Evolutionary conservation across 2,888 invertebrate genomes (phyloP), one percentile per base, ranked within the genome.

Genomic region (Neria commutata): DNA sequence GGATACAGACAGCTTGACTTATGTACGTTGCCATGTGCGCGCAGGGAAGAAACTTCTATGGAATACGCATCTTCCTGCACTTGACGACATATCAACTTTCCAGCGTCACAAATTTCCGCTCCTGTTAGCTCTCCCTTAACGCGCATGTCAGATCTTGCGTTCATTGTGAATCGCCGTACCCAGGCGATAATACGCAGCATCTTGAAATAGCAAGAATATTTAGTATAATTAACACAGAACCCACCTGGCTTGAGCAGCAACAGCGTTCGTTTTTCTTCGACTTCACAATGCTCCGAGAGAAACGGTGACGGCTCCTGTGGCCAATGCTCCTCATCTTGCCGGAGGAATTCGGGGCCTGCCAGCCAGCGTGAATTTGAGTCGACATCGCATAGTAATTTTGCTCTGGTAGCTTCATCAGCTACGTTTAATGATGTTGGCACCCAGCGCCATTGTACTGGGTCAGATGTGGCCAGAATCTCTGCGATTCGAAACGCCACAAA

Each of bases 391-490:
- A n/a, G 37, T 14, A 37, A 8, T n/a, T 29, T 25, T 4, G 37
- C 51, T 19, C 40, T 24, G 4, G 42, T 23, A 26, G 33, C 62
- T 64, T 69, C 34, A 54, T 58, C 54, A 29, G 55, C 55, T 21
- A 47, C 54, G 50, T 55, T 47, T 1, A 47, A 25, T 4, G 47
- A 47, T 26, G 23, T 47, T n/a, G 51, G 62, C 1, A 55, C 6
- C 52, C 60, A 60, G 8, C 60, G 33, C 48, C 67, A 70, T 5
- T 52, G 52, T n/a, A 8, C 21, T 24, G 52, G 52, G 24, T 17
- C 17, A 14, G 52, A 52, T 8, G 40, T 40, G 24, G 34, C n/a
- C 16, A 37, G 64, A 63, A 45, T 60, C 60, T 57, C 67, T 8
- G 37, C 37, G 4, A 37, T 37, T 14, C 37, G 37, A n/a, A 14